Evolutionary conservation across 2,888 invertebrate species (phyloP).

Genomic region (Spicauda simplicius): DNA sequence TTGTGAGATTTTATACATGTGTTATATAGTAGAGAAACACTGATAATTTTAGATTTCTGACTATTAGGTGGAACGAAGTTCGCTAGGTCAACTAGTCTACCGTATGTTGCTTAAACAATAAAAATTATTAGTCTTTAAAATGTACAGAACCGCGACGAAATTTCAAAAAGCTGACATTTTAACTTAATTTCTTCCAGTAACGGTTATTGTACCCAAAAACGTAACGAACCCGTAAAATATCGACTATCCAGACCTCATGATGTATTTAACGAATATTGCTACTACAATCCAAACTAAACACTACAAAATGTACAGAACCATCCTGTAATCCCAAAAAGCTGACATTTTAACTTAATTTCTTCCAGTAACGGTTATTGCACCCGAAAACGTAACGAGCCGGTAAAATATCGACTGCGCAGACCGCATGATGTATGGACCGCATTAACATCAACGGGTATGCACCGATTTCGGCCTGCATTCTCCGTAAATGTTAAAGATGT

Average conservation of each 20-base stretch:
- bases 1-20: too few relatives aligned
- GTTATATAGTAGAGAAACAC: too few relatives aligned
- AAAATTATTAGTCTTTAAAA: too few relatives aligned
- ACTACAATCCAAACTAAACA: not conserved
- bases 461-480: slow-evolving; percentile 41
- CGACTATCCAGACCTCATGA: slow-evolving; percentile 49
- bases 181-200: slow-evolving; percentile 51
- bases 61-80: too few relatives aligned
- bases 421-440: slow-evolving; percentile 52
- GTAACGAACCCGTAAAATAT: slow-evolving; percentile 62
- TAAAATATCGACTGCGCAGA: slow-evolving; percentile 55
- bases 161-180: slow-evolving; percentile 36
- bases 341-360: slow-evolving; percentile 48
- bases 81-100: too few relatives aligned
- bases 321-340: slow-evolving; percentile 11
- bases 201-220: slow-evolving; percentile 55
- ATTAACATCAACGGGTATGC: slow-evolving; percentile 47
- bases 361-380: slow-evolving; percentile 55
- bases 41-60: too few relatives aligned
- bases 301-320: slow-evolving; percentile 22
- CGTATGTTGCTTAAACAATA: too few relatives aligned
- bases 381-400: slow-evolving; percentile 58
- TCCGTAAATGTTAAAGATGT: slow-evolving; percentile 43
- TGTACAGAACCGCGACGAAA: slow-evolving; percentile 7
- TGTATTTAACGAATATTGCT: slow-evolving; percentile 48